Evolutionary conservation across 2,113 vertebrate species (phyloP), one percentile per base, ranked within the genome.

Genomic region (Nipponia nippon): DNA sequence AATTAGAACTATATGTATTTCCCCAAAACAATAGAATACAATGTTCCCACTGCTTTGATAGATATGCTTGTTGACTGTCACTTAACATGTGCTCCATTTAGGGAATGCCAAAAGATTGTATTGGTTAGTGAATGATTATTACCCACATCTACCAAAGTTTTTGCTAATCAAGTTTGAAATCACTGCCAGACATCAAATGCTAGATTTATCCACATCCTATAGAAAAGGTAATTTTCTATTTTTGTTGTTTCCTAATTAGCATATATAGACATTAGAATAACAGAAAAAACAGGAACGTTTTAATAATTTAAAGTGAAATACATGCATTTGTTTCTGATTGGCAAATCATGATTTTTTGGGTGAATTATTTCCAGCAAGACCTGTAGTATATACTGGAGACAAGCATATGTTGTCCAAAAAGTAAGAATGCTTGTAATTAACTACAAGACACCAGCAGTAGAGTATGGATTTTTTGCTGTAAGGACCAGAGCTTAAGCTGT

Each of bases 41-140:
- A 7, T 36, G 8, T 82, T 88, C 16, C 32, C 11, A 17, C 36
- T 77, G 22, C 36, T 63, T 62, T 81, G 53, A 40, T 44, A 30
- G 59, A 65, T 49, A 42, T 50, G 29, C 9, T 38, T 42, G 3
- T 47, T 80, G 58, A 16, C 3, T 3, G 2, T 44, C 16, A 53
- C 82, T 81, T 78, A 69, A 47, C 16, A 40, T 0, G 0, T 22
- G 6, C 40, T 81, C 66, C 15, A 1, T 56, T 38, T 70, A 66
- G 13, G 4, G 22, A 47, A 63, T 27, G 8, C 22, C 5, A 6
- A 65, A 73, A 69, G 7, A 14, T 46, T 65, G 59, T 42, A 47
- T n/a, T 50, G 13, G 4, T 61, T 93, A 55, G 25, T 56, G 16
- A 59, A 56, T 56, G 14, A 9, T 38, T 71, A 26, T 34, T 67